Evolutionary conservation across 2,888 invertebrate species (phyloP).

Genomic region (Callosobruchus maculatus): DNA sequence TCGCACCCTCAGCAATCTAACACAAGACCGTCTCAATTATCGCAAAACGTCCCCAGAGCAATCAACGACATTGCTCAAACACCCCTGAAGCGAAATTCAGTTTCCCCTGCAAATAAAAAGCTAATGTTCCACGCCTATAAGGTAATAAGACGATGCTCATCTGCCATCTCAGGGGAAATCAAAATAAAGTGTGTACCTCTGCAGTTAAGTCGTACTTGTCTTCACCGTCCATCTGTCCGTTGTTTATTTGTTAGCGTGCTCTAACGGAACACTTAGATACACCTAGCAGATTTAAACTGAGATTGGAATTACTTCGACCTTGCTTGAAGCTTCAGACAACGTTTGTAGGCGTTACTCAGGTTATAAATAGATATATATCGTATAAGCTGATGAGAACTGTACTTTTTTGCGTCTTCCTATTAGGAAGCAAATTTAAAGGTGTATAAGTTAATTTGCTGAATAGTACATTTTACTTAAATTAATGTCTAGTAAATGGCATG

Average conservation of each 20-base stretch:
- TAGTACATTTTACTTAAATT: too few species aligned
- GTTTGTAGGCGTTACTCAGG: too few species aligned
- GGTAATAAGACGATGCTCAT: neutral
- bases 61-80: neutral
- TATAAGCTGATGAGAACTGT: too few species aligned
- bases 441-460: too few species aligned
- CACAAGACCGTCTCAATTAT: neutral
- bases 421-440: too few species aligned
- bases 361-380: too few species aligned
- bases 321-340: too few species aligned
- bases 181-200: neutral
- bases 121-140: neutral
- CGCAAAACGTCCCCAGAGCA: neutral
- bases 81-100: neutral
- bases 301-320: too few species aligned
- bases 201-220: neutral
- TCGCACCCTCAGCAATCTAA: neutral
- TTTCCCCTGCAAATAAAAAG: neutral
- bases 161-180: neutral
- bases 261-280: neutral
- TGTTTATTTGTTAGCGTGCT: neutral
- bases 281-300: neutral
- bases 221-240: neutral
- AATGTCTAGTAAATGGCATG: too few species aligned
- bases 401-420: too few species aligned